Percentiles rank a stretch among this genome's conserved stretches.
Conservation (phyloP, 2,113 vertebrate genomes). For the Reinhardtius hippoglossoides region DNA sequence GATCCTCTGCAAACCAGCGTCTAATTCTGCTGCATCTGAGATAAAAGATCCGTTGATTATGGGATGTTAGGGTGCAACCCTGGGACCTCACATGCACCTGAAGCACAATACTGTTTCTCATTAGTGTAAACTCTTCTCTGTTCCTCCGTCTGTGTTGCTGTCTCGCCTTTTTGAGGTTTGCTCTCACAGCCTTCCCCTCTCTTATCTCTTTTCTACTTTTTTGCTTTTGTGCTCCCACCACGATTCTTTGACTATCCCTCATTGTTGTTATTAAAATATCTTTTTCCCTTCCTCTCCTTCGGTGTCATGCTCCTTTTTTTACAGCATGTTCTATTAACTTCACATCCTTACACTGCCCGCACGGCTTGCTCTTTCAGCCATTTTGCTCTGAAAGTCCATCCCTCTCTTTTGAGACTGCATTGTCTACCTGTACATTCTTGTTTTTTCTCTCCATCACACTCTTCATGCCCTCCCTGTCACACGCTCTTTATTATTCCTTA, state of each 20-base stretch:
- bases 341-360: neutral
- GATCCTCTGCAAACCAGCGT: neutral
- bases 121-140: neutral
- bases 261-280: neutral
- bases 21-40: neutral
- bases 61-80: neutral
- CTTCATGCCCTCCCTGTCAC: neutral
- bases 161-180: slow-evolving; percentile 11
- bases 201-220: slow-evolving; percentile 1
- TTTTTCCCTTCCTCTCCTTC: neutral
- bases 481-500: neutral
- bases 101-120: neutral
- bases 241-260: slow-evolving; percentile 6
- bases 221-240: slow-evolving; percentile 10
- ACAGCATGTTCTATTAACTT: neutral
- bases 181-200: slow-evolving; percentile 6
- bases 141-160: neutral
- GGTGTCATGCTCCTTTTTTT: neutral
- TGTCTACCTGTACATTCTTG: slow-evolving; percentile 3
- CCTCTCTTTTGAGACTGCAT: neutral
- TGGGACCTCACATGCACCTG: neutral
- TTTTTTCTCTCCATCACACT: neutral
- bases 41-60: neutral
- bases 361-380: neutral
- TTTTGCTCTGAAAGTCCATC: neutral